These are phyloP conservation scores for Cosmopolites sordidus DNA, from an alignment of 2,888 invertebrate species.

Conservation along the genomic window DNA sequence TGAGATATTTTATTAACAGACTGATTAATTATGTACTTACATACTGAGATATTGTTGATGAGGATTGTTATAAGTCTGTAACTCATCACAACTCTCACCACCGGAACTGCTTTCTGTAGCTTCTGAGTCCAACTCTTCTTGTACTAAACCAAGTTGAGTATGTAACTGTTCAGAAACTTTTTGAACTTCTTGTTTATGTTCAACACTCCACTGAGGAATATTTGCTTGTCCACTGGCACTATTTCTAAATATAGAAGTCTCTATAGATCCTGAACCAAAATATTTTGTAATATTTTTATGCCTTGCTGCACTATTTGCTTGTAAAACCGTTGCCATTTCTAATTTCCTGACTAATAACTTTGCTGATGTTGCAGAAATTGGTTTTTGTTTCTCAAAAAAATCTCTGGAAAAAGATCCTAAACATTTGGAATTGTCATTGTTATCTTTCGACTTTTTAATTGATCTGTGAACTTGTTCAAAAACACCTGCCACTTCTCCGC, in stretches of 20 bases:
- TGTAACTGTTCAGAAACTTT: constrained; percentile 69
- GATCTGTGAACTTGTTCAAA: constrained; percentile 67
- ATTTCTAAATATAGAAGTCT: constrained; percentile 34
- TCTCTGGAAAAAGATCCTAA: constrained; percentile 5
- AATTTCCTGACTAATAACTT: constrained; percentile 55
- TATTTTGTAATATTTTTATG: constrained; percentile 47
- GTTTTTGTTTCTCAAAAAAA: constrained; percentile 41
- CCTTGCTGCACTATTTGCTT: constrained; percentile 44
- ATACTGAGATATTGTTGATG: constrained; percentile 72
- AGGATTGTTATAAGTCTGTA: constrained; percentile 71
- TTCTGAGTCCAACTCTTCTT: constrained; percentile 81
- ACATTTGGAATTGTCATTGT: constrained; percentile 12
- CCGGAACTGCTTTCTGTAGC: constrained; percentile 92
- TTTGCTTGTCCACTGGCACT: constrained; percentile 40
- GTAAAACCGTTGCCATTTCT: constrained; percentile 49
- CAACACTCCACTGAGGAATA: constrained; percentile 48
- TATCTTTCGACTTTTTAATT: constrained; percentile 33
- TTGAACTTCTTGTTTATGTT: constrained; percentile 58
- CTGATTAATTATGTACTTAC: constrained; percentile 69
- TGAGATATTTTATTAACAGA: too few relatives aligned
- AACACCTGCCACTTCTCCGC: constrained; percentile 74
- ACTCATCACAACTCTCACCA: constrained; percentile 90
- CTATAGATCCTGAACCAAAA: constrained; percentile 53
- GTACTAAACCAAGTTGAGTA: constrained; percentile 69
- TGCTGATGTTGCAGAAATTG: constrained; percentile 53